Percentiles rank a stretch among this genome's conserved stretches.
Evolutionary conservation across 2,113 vertebrate genomes (phyloP).

Genomic region (Lycaon pictus): DNA sequence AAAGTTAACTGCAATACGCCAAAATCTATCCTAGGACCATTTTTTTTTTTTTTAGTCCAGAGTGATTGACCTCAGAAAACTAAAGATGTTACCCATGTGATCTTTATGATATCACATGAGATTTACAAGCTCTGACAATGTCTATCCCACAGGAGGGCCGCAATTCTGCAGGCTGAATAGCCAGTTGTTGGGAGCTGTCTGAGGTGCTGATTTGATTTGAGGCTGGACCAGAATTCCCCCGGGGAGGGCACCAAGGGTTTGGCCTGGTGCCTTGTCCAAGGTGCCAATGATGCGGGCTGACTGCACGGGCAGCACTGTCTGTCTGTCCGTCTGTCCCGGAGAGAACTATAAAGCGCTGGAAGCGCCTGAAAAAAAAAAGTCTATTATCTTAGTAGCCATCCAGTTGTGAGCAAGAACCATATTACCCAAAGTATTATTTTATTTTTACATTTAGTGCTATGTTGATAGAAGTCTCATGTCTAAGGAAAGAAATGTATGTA

Average conservation of each 20-base stretch:
- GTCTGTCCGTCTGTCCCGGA: constrained; percentile 78
- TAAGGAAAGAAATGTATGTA: not conserved
- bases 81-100: not conserved
- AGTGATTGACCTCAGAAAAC: not conserved
- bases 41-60: not conserved
- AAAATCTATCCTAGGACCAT: not conserved
- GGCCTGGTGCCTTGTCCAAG: constrained; percentile 82
- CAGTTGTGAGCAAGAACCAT: not conserved
- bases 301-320: constrained; percentile 74
- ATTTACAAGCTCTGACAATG: not conserved
- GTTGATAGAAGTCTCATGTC: not conserved
- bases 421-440: not conserved
- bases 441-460: not conserved
- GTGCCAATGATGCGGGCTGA: constrained; percentile 90
- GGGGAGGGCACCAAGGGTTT: constrained; percentile 81
- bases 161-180: not conserved
- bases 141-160: not conserved
- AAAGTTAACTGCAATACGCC: not conserved
- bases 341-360: constrained; percentile 84
- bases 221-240: constrained; percentile 68
- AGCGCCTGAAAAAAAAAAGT: constrained; percentile 69
- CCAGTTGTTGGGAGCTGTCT: constrained; percentile 87
- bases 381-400: not conserved
- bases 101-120: not conserved
- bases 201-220: constrained; percentile 88